phyloP scores from a whole-genome alignment of 2,113 vertebrate species.

The Atractosteus spatula region DNA sequence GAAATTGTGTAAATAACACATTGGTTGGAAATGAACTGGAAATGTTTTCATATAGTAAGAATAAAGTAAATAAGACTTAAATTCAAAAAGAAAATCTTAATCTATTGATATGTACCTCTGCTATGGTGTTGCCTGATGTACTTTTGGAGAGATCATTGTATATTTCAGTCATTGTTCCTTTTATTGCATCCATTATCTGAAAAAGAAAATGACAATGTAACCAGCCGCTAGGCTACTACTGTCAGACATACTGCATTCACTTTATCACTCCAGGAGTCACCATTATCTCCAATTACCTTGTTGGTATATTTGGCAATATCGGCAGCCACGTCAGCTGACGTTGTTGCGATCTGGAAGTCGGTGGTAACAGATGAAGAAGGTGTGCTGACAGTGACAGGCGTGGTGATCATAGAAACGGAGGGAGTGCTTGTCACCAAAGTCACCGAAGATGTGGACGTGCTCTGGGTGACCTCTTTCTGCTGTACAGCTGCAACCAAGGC shows the following conservation, averaged over 20 bases:
- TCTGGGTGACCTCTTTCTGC: slow-evolving; percentile 86
- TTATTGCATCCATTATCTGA: slow-evolving; percentile 97
- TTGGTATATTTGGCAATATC: slow-evolving; percentile 96
- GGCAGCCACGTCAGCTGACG: slow-evolving; percentile 90
- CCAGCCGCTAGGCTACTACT: too few species aligned
- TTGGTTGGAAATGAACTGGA: too few species aligned
- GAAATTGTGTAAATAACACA: too few species aligned
- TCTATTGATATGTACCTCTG: slow-evolving; percentile 72
- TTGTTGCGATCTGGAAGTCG: slow-evolving; percentile 86
- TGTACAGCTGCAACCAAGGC: slow-evolving; percentile 70
- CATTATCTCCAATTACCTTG: slow-evolving; percentile 71
- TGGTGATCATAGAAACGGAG: slow-evolving; percentile 74
- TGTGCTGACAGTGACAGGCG: slow-evolving; percentile 69
- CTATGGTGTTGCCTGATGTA: slow-evolving; percentile 92
- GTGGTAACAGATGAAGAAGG: slow-evolving; percentile 72
- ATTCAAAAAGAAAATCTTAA: neutral
- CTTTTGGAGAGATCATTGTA: slow-evolving; percentile 96
- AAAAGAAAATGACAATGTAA: slow-evolving; percentile 23
- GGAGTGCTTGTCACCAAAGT: slow-evolving; percentile 88
- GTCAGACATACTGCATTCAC: neutral
- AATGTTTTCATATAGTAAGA: too few species aligned
- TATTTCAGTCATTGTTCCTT: slow-evolving; percentile 98
- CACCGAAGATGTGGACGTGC: slow-evolving; percentile 81
- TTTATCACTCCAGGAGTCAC: neutral
- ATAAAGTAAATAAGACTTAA: too few species aligned